These are phyloP conservation scores for Ladona fulva DNA, from an alignment of 1,140 invertebrate species.

Conservation along the genomic window DNA sequence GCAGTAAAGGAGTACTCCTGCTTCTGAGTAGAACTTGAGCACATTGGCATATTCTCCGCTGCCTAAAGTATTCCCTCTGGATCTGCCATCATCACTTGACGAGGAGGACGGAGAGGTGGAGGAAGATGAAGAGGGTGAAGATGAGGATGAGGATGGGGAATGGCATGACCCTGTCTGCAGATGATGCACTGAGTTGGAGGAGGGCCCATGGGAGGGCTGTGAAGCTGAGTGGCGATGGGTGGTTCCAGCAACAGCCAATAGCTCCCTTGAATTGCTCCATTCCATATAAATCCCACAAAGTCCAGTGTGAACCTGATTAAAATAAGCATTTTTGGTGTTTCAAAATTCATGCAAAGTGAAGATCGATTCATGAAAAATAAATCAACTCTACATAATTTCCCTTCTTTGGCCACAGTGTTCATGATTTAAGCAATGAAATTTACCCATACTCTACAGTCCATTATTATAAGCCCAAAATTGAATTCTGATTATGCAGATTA, in stretches of 20 bases:
- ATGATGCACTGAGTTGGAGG: conserved; percentile 26
- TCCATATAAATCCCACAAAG: conserved; percentile 74
- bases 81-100: background rate
- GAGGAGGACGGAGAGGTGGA: conserved; percentile 5
- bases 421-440: too few species aligned
- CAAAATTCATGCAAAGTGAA: background rate
- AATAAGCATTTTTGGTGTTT: background rate
- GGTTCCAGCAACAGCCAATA: conserved; percentile 85
- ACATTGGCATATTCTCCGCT: conserved; percentile 51
- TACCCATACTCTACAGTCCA: too few species aligned
- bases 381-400: background rate
- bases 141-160: conserved; percentile 27
- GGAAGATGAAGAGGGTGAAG: conserved; percentile 21
- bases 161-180: conserved; percentile 31
- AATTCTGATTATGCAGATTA: too few species aligned
- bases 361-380: background rate
- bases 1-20: conserved; percentile 62
- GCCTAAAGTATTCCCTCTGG: background rate
- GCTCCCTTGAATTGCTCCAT: conserved; percentile 90
- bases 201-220: conserved; percentile 15
- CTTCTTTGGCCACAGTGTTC: too few species aligned
- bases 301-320: conserved; percentile 56
- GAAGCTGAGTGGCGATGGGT: conserved; percentile 21
- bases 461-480: too few species aligned
- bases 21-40: conserved; percentile 70